Conservation (phyloP, 2,113 vertebrate genomes). For the Chionomys nivalis region DNA sequence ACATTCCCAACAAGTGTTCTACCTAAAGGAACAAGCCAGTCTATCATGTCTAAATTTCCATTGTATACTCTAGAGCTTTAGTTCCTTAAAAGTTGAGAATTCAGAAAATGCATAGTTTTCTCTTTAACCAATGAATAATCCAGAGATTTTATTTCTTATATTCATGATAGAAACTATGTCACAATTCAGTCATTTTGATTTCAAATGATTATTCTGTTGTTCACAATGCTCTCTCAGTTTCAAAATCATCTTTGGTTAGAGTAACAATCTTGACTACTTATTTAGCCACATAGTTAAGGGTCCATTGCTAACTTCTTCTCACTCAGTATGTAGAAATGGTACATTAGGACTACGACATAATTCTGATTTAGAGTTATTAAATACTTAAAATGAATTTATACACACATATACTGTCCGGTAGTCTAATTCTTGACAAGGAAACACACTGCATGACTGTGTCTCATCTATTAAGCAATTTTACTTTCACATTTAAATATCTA, state of each 20-base stretch:
- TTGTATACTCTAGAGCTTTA: neutral
- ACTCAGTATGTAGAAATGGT: neutral
- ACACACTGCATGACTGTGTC: neutral
- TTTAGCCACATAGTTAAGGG: neutral
- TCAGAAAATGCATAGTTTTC: neutral
- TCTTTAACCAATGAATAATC: neutral
- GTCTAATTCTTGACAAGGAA: neutral
- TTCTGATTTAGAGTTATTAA: neutral
- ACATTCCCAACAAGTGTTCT: neutral
- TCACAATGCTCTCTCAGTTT: neutral
- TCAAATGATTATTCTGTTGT: neutral
- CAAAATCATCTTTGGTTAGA: neutral
- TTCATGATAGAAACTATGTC: neutral
- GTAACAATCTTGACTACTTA: neutral
- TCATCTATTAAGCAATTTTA: neutral
- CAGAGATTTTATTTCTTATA: neutral
- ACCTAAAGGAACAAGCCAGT: neutral
- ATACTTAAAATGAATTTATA: neutral
- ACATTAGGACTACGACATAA: neutral
- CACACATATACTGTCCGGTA: neutral
- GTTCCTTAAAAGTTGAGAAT: neutral
- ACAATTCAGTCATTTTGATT: neutral
- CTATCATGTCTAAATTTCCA: neutral
- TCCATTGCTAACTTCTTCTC: neutral
- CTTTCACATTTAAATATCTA: neutral